Conservation (phyloP, 2,797 vertebrate genomes). For the Lates japonicus region DNA sequence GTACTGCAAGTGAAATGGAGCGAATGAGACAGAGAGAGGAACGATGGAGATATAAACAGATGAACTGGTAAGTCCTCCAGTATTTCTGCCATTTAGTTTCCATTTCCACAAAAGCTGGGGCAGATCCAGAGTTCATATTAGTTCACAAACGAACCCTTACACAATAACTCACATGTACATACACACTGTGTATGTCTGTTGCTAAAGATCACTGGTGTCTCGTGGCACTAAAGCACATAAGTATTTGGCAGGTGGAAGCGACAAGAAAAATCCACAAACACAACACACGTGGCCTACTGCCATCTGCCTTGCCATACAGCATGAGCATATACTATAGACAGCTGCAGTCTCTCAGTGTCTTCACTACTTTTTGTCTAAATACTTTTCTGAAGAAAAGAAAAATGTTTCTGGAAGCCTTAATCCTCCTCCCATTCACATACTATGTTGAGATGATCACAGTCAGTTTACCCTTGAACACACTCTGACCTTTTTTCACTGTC, state of each 20-base stretch:
- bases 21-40: slow-evolving; percentile 42
- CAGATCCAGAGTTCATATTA: slow-evolving; percentile 56
- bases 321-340: slow-evolving; percentile 47
- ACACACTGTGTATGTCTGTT: neutral
- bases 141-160: slow-evolving; percentile 28
- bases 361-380: slow-evolving; percentile 27
- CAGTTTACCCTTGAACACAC: slow-evolving; percentile 15
- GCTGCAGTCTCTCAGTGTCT: slow-evolving; percentile 27
- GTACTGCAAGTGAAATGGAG: slow-evolving; percentile 25
- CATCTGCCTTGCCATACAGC: slow-evolving; percentile 52
- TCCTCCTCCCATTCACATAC: neutral
- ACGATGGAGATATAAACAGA: slow-evolving; percentile 39
- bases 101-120: slow-evolving; percentile 35
- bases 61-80: slow-evolving; percentile 27
- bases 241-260: slow-evolving; percentile 47
- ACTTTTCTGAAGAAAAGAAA: slow-evolving; percentile 25
- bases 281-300: slow-evolving; percentile 46
- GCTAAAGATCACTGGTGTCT: slow-evolving; percentile 41
- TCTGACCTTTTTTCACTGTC: neutral
- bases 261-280: slow-evolving; percentile 46
- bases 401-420: slow-evolving; percentile 35
- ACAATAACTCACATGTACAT: slow-evolving; percentile 15
- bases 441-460: slow-evolving; percentile 17
- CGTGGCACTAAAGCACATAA: slow-evolving; percentile 27
- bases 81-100: slow-evolving; percentile 47